Percentiles rank a stretch among this genome's conserved stretches.
These are phyloP conservation scores for Adelges cooleyi DNA, from an alignment of 1,140 invertebrate species.

Conservation along the genomic window DNA sequence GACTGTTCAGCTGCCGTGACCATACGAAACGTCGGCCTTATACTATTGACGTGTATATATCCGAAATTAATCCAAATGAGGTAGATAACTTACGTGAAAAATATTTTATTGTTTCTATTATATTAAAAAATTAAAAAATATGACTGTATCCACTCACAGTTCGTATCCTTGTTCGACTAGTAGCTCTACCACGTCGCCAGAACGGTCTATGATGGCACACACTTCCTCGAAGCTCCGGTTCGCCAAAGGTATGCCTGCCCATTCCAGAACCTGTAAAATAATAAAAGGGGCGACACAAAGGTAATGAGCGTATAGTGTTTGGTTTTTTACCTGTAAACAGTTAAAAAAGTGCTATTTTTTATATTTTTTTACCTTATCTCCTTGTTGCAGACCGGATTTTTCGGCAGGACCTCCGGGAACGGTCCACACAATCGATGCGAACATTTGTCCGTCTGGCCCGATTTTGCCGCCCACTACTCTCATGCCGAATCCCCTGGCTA, in stretches of 20 bases:
- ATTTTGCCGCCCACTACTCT: slow-evolving; percentile 81
- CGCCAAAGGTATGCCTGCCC: slow-evolving; percentile 69
- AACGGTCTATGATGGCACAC: slow-evolving; percentile 67
- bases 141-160: slow-evolving; percentile 41
- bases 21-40: too few relatives aligned
- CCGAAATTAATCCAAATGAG: too few relatives aligned
- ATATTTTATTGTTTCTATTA: too few relatives aligned
- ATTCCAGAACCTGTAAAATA: slow-evolving; percentile 54
- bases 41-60: too few relatives aligned
- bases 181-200: slow-evolving; percentile 68
- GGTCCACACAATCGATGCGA: slow-evolving; percentile 83
- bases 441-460: slow-evolving; percentile 65
- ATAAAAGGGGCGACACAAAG: too few relatives aligned
- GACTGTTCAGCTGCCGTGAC: too few relatives aligned
- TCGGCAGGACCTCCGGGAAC: slow-evolving; percentile 81
- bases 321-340: too few relatives aligned
- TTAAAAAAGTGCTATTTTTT: too few relatives aligned
- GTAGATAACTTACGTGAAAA: too few relatives aligned
- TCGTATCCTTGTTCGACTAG: slow-evolving; percentile 66
- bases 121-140: too few relatives aligned
- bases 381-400: slow-evolving; percentile 69
- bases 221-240: slow-evolving; percentile 84
- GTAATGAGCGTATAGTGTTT: too few relatives aligned
- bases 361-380: slow-evolving; percentile 65
- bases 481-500: slow-evolving; percentile 85